Conservation (phyloP, 2,113 vertebrate species). For the Amphiprion ocellaris region DNA sequence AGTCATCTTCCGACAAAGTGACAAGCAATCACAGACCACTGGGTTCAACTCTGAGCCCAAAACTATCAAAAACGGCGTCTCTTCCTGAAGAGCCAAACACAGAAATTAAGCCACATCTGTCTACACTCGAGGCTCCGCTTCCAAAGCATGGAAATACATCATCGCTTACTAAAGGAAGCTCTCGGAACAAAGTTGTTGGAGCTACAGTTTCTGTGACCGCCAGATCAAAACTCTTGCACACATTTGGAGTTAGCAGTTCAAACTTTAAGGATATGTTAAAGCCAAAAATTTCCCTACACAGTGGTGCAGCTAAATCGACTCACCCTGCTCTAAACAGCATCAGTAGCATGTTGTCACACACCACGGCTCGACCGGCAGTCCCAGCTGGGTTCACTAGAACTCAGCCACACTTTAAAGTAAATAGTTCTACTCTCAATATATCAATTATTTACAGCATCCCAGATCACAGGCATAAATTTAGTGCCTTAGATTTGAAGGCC, state of each 20-base stretch:
- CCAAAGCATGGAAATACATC: neutral
- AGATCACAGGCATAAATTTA: conserved; percentile 54
- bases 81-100: conserved; percentile 19
- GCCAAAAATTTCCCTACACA: neutral
- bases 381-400: conserved; percentile 27
- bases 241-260: conserved; percentile 6
- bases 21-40: conserved; percentile 43
- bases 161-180: neutral
- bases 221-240: neutral
- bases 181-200: neutral
- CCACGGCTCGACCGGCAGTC: neutral
- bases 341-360: conserved; percentile 39
- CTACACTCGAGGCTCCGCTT: neutral
- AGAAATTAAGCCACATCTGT: conserved; percentile 14
- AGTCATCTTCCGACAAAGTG: conserved; percentile 37
- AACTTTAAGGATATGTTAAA: conserved; percentile 14
- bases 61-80: conserved; percentile 27
- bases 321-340: conserved; percentile 7
- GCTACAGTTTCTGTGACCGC: neutral
- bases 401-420: conserved; percentile 54
- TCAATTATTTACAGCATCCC: conserved; percentile 68
- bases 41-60: conserved; percentile 16
- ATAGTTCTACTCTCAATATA: conserved; percentile 46
- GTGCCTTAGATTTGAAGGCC: conserved; percentile 16
- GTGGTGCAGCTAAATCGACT: conserved; percentile 17